Base-by-base conservation (phyloP, 2,113 vertebrate species). In the Lycocorax pyrrhopterus region DNA sequence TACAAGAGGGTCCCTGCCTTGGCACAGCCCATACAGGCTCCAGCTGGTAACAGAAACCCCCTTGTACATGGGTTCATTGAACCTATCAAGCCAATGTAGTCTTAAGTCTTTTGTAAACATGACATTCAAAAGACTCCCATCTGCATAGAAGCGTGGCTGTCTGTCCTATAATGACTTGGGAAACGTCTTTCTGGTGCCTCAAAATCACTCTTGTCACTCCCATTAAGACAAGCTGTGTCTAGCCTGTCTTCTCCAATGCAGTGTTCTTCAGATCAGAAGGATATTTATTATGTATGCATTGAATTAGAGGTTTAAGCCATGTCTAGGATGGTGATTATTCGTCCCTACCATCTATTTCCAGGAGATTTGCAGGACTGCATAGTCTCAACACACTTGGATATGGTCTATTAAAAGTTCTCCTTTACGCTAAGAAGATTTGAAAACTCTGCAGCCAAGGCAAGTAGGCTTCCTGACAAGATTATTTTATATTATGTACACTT, bases 381-480 rank as follows among this genome's bases (percentile, higher is more conserved):
- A 2, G 71, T 80, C 33, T 80, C 85, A 85, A 46, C 35, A n/a
- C 43, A 52, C n/a, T 88, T 71, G 56, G 68, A 78, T 80, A 83
- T 29, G 41, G 66, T 87, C 64, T 90, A 60, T 89, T 89, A 67
- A 80, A 95, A 93, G 74, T 91, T 90, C 39, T 73, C 27, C 72
- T 81, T 91, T 92, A 90, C 43, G 35, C 67, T 96, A 79, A 87
- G 81, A 86, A 85, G 89, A 94, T 93, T 67, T 80, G 75, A 89
- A 96, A 95, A 76, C 27, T 52, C 53, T 62, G n/a, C 78, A 94
- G 67, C 58, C 81, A 87, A 88, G 93, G 79, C 32, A 79, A 91
- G 67, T 64, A 95, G 89, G 44, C 39, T 93, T 60, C 52, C 30
- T 84, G 72, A 94, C 88, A 59, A 86, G 89, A 49, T 92, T 91